Evolutionary conservation across 2,113 vertebrate genomes (phyloP), one percentile per base, ranked within the genome.

Genomic region (Misgurnus mizolepis): DNA sequence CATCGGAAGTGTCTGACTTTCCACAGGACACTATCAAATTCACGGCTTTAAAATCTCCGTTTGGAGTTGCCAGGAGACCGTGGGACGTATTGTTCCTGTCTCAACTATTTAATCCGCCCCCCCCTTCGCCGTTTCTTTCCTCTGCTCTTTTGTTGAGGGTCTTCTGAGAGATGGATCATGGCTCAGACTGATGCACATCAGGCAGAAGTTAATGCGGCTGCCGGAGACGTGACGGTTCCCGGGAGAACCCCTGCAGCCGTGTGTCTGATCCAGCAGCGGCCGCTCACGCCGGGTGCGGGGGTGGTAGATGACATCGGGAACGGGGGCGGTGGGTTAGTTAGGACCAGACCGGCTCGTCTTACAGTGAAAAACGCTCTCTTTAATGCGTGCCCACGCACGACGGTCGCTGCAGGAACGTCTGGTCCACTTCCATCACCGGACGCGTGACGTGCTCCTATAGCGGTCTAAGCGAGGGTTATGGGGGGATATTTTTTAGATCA

Each of bases 121-220:
- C 64, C 66, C 41, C 17, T 22, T 47, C 58, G 60, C 55, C 17
- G 60, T 55, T 80, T 82, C 40, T 55, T 50, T 79, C 45, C 43
- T 61, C 47, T 40, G 39, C 40, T 78, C 68, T 45, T 39, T 67
- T 61, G 56, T 62, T 65, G 67, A 45, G 34, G 53, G 71, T 74
- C 76, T 53, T 70, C 53, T 53, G 74, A 61, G 61, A 60, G 73
- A 67, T 17, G 49, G 70, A 50, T 67, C 62, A 61, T 4, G 61
- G 78, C 71, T 74, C 71, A 17, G 81, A 49, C 67, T 78, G 80
- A 84, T 82, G 78, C 77, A 80, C 69, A 84, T 68, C 84, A 79
- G 80, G 80, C 86, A 53, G 82, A 80, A 72, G 79, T 80, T 78
- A 80, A 84, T 78, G 80, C 67, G 75, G 78, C 87, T 80, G 82